A percentile compares a stretch with the other conserved stretches of the same genome.
Conservation (phyloP, 2,888 invertebrate genomes). For the Crocallis elinguaria region DNA sequence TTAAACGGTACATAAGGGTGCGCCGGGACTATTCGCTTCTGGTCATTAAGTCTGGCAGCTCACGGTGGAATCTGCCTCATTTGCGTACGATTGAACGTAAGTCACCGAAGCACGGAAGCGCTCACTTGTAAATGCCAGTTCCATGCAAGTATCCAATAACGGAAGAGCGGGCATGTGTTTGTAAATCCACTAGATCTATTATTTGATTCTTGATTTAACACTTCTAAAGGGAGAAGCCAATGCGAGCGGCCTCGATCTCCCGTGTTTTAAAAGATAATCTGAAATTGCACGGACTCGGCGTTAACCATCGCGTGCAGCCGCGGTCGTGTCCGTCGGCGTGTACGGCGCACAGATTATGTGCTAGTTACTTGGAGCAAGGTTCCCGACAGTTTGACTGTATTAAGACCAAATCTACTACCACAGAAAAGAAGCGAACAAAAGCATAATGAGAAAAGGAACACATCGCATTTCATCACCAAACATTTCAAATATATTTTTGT, state of each 20-base stretch:
- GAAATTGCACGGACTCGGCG: conserved; percentile 5
- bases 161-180: background rate
- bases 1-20: no score
- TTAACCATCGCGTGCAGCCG: conserved; percentile 8
- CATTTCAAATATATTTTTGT: no score
- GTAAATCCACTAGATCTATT: background rate
- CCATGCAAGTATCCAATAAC: background rate
- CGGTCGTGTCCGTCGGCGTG: background rate
- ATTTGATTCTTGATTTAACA: background rate
- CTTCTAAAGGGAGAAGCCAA: background rate
- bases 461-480: no score
- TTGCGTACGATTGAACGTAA: no score
- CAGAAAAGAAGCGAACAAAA: no score
- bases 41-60: no score
- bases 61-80: no score
- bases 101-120: no score
- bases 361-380: background rate
- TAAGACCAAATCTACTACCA: background rate
- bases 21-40: no score
- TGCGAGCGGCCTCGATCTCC: background rate
- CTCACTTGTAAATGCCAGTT: no score
- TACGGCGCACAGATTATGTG: background rate
- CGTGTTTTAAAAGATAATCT: conserved; percentile 15
- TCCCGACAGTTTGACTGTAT: background rate
- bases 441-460: no score